These are phyloP conservation scores for Drosophila saltans DNA, from an alignment of 1,140 invertebrate species.

Conservation along the genomic window DNA sequence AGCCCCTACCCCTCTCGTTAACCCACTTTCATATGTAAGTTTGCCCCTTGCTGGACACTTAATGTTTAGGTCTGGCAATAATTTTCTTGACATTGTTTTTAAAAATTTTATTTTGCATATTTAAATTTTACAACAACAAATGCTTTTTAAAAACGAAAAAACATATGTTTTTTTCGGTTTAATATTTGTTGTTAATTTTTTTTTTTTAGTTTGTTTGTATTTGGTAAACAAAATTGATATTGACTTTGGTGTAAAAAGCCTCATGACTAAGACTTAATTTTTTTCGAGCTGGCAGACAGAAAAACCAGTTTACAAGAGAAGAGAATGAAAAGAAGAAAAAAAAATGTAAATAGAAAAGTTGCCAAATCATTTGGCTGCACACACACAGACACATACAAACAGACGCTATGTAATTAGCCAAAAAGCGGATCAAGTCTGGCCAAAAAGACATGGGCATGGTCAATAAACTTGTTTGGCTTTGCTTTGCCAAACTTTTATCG, in stretches of 20 bases:
- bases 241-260: constrained; percentile 60
- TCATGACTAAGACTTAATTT: constrained; percentile 22
- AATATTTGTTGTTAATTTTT: not conserved
- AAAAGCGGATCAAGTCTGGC: constrained; percentile 24
- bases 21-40: too few relatives aligned
- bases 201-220: constrained; percentile 22
- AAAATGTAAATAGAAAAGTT: constrained; percentile 25
- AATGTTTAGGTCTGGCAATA: not conserved
- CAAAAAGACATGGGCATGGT: constrained; percentile 36
- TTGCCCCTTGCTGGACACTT: too few relatives aligned
- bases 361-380: constrained; percentile 31
- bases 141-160: not conserved
- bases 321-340: constrained; percentile 5
- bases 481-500: constrained; percentile 42
- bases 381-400: constrained; percentile 12
- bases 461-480: constrained; percentile 45
- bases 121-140: not conserved
- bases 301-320: constrained; percentile 57
- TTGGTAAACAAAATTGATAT: constrained; percentile 59
- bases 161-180: not conserved
- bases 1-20: too few relatives aligned
- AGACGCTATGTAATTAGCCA: constrained; percentile 37
- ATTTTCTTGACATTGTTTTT: not conserved
- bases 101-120: too few relatives aligned
- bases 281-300: constrained; percentile 17